Conservation (phyloP, 1,140 invertebrate genomes). For the Apis dorsata region DNA sequence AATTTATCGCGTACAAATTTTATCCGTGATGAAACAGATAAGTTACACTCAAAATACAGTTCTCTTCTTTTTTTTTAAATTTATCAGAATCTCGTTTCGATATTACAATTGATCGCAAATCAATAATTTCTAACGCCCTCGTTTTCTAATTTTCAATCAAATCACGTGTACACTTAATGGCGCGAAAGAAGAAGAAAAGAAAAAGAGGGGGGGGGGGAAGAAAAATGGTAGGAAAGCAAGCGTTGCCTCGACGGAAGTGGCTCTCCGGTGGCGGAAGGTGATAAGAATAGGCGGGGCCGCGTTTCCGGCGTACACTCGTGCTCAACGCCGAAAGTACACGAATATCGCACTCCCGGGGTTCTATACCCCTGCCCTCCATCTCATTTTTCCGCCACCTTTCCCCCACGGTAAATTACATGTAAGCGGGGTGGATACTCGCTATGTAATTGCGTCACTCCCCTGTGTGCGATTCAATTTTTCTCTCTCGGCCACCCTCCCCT, state of each 20-base stretch:
- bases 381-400: neutral
- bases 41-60: too few species aligned
- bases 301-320: neutral
- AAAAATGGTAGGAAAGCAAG: too few species aligned
- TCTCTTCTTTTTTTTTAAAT: too few species aligned
- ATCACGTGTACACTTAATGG: too few species aligned
- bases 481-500: too few species aligned
- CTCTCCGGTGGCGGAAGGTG: neutral
- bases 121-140: too few species aligned
- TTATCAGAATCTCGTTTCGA: too few species aligned
- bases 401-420: conserved; percentile 11
- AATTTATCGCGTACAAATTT: neutral
- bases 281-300: conserved; percentile 35
- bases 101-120: too few species aligned
- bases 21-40: neutral
- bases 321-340: conserved; percentile 11
- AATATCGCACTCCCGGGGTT: neutral
- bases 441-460: neutral
- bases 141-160: too few species aligned
- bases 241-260: neutral
- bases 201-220: too few species aligned
- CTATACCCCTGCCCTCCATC: neutral
- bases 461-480: conserved; percentile 9
- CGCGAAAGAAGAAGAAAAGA: too few species aligned
- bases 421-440: neutral